Evolutionary conservation across 2,797 vertebrate species (phyloP).

Genomic region (Lepus oiostolus): DNA sequence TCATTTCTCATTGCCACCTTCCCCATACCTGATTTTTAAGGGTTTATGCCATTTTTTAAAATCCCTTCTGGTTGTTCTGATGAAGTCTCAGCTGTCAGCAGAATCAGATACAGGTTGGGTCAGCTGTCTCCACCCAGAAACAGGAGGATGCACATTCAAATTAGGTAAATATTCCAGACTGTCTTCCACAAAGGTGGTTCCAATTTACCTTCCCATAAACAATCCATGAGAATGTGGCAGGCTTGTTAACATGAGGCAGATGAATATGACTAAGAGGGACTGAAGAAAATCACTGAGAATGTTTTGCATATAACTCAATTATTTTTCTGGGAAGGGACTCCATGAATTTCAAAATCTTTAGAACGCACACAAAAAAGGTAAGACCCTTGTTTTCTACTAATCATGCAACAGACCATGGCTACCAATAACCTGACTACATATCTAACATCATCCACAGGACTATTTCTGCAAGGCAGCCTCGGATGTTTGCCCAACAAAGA

Average conservation of each 20-base stretch:
- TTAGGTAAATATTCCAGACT: conserved; percentile 56
- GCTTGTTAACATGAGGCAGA: conserved; percentile 65
- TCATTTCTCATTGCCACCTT: background rate
- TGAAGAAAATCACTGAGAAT: conserved; percentile 40
- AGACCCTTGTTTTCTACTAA: conserved; percentile 65
- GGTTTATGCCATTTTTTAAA: conserved; percentile 10
- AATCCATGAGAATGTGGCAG: background rate
- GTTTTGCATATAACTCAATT: conserved; percentile 33
- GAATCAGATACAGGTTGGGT: conserved; percentile 21
- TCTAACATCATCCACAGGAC: conserved; percentile 60
- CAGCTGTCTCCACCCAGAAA: conserved; percentile 24
- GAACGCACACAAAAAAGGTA: background rate
- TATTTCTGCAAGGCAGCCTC: conserved; percentile 61
- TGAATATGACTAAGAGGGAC: conserved; percentile 17
- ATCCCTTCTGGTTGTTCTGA: background rate
- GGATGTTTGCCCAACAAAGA: conserved; percentile 77
- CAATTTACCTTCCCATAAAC: conserved; percentile 45
- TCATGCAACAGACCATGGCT: conserved; percentile 47
- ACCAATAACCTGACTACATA: conserved; percentile 72
- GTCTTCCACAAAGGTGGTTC: conserved; percentile 39
- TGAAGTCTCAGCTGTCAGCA: background rate
- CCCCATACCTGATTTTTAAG: background rate
- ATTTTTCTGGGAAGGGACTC: conserved; percentile 67
- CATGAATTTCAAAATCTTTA: conserved; percentile 60
- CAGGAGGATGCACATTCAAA: conserved; percentile 9